These are phyloP conservation scores for Nycticryphes semicollaris DNA, from an alignment of 2,113 vertebrate species.

Conservation along the genomic window DNA sequence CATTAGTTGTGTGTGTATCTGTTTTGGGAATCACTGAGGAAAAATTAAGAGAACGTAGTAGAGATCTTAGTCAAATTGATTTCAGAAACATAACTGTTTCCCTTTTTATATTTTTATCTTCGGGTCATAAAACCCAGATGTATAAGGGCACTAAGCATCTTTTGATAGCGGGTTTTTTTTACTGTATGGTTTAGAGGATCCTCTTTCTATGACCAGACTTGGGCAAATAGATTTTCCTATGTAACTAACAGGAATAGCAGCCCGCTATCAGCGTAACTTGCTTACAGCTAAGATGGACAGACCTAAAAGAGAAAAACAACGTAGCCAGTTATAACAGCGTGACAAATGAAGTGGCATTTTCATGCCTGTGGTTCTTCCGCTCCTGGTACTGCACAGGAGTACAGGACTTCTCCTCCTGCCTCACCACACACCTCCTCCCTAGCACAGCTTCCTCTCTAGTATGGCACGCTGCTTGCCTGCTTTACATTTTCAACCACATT, in stretches of 20 bases:
- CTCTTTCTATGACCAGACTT: not conserved
- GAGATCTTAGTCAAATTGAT: slow-evolving; percentile 24
- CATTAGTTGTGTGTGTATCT: slow-evolving; percentile 45
- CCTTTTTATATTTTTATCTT: not conserved
- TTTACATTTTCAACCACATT: not conserved
- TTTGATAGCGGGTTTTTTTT: not conserved
- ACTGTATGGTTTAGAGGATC: not conserved
- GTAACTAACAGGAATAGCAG: not conserved
- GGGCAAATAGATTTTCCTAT: not conserved
- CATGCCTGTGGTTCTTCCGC: not conserved
- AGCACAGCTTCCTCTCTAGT: not conserved
- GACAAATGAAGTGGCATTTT: not conserved
- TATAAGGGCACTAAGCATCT: not conserved
- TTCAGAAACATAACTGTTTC: not conserved
- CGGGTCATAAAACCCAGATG: not conserved
- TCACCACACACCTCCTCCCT: rapidly evolving
- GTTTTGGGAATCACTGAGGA: slow-evolving; percentile 77
- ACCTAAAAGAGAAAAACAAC: not conserved
- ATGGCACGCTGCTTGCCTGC: rapidly evolving
- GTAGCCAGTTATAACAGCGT: not conserved
- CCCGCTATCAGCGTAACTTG: not conserved
- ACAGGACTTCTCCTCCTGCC: not conserved
- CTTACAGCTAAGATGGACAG: not conserved
- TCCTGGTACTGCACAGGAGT: not conserved
- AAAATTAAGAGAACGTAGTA: slow-evolving; percentile 66